These are phyloP conservation scores for Tanypteryx hageni DNA, from an alignment of 2,888 invertebrate genomes.

Conservation along the genomic window DNA sequence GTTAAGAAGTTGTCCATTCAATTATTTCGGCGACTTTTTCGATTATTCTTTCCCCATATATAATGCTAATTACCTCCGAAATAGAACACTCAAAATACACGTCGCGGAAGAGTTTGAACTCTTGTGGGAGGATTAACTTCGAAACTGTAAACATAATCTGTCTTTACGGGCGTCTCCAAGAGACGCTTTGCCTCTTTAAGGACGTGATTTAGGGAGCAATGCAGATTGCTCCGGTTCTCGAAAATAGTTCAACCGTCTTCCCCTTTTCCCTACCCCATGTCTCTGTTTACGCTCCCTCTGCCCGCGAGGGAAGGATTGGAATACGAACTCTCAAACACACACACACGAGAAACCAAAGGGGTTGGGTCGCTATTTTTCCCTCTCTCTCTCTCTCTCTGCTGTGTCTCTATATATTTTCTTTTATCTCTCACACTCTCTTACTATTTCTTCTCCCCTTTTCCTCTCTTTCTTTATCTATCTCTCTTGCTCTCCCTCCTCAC, in stretches of 20 bases:
- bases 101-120: background rate
- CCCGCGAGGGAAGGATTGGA: too few relatives aligned
- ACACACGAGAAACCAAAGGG: too few relatives aligned
- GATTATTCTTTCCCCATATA: background rate
- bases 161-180: background rate
- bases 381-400: too few relatives aligned
- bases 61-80: background rate
- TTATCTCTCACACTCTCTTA: too few relatives aligned
- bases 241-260: background rate
- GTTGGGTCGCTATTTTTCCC: too few relatives aligned
- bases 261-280: background rate
- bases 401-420: too few relatives aligned
- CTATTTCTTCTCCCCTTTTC: background rate
- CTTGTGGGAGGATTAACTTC: background rate
- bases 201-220: background rate
- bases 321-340: too few relatives aligned
- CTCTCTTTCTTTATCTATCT: background rate
- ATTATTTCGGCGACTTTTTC: background rate
- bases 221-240: background rate
- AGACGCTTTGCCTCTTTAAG: background rate
- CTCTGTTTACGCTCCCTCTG: background rate
- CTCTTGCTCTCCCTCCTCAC: background rate
- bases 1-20: too few relatives aligned
- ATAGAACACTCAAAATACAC: background rate
- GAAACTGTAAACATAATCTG: background rate